Evolutionary conservation across 2,888 invertebrate genomes (phyloP).

Genomic region (Slavum lentiscoides): DNA sequence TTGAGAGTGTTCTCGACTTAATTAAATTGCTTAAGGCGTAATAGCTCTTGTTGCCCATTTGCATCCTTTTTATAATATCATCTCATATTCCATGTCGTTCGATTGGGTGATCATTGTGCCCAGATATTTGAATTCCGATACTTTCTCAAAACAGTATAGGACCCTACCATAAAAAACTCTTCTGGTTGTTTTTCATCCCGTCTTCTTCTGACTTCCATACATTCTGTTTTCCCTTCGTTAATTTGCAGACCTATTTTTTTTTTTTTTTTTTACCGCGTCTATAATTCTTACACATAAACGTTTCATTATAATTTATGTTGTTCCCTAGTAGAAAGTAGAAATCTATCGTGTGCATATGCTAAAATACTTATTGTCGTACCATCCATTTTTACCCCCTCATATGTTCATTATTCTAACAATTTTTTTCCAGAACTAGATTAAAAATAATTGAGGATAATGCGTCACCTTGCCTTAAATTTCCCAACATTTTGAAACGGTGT

Average conservation of each 20-base stretch:
- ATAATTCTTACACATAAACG: slow-evolving; percentile 6
- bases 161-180: not conserved
- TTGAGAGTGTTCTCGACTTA: too few species aligned
- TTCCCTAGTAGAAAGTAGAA: not conserved
- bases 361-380: not conserved
- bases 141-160: too few species aligned
- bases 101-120: too few species aligned
- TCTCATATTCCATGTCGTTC: too few species aligned
- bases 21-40: too few species aligned
- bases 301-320: slow-evolving; percentile 1
- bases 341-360: not conserved
- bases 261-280: not conserved
- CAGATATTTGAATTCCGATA: too few species aligned
- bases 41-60: too few species aligned
- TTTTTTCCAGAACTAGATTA: too few species aligned
- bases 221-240: slow-evolving; percentile 19
- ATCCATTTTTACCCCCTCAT: not conserved
- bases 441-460: too few species aligned
- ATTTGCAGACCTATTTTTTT: not conserved
- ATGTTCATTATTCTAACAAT: not conserved
- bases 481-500: too few species aligned
- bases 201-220: slow-evolving; percentile 5
- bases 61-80: too few species aligned
- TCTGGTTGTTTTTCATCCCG: not conserved
- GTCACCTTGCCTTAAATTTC: too few species aligned